Base-by-base conservation (phyloP, 2,888 invertebrate species). In the Agonopterix subpropinquella region DNA sequence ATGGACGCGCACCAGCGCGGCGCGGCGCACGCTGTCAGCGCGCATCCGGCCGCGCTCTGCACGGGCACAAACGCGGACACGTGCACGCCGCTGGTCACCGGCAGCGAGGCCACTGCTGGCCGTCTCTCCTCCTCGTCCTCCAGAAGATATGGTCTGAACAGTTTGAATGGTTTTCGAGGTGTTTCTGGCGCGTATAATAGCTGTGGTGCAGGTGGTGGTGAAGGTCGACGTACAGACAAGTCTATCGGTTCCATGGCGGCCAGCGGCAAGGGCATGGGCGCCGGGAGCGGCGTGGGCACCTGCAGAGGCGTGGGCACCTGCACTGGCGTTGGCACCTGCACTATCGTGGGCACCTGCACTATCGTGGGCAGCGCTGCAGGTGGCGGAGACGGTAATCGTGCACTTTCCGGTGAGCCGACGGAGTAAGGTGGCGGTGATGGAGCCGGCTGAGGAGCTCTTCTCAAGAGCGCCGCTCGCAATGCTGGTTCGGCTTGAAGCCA, bases 401-500 rank as follows among this genome's bases (percentile, higher is more conserved):
- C 87, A 57, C 86, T 82, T 63, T 87, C 83, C 28, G 87, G 84
- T 15, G 86, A 84, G 8, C 82, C 81, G 41, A 67, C 85, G 44
- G 82, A 70, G 57, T 84, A 86, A 2, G 87, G 87, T 9, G 87
- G 87, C 36, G 87, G 87, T 13, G 87, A 87, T 5, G 87, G 86
- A 7, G 88, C 88, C 42, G 87, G 85, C 58, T 87, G 86, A 15
- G 88, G 87, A 42, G 84, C 85, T 59, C 87, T 68, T 56, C 88
- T 76, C 53, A 85, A 57, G 46, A 95, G 92, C 62, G 93, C 93
- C 53, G 92, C 94, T 65, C 95, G 90, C 56, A 96, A 83, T 73
- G 92, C 93, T 53, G 92, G 91, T 79, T 96, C 96, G 67, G 94
- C 95, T 82, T 96, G 96, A 58, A 96, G 86, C 96, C 96, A 96